These are phyloP conservation scores for Timema podura DNA, from an alignment of 2,888 invertebrate species.

Conservation along the genomic window DNA sequence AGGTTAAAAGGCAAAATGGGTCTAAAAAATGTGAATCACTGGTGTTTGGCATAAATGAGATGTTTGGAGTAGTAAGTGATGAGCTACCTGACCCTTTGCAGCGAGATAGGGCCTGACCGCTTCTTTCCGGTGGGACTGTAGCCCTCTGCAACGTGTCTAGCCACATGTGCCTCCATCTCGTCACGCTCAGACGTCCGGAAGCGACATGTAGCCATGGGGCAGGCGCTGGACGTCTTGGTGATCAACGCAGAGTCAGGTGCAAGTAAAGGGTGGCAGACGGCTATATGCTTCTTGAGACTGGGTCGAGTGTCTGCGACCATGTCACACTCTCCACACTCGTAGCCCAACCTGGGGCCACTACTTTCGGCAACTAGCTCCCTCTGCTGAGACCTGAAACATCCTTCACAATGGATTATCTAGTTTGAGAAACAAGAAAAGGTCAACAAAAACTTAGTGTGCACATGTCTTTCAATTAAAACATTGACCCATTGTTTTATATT, in stretches of 20 bases:
- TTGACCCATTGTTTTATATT: constrained; percentile 2
- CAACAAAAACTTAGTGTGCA: neutral
- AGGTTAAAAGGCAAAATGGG: no score
- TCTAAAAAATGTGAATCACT: no score
- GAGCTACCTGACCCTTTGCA: constrained; percentile 47
- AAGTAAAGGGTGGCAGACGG: constrained; percentile 41
- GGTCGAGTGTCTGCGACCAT: constrained; percentile 45
- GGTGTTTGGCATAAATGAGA: no score
- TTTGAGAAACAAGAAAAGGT: neutral
- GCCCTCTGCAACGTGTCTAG: constrained; percentile 46
- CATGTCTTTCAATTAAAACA: neutral
- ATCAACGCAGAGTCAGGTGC: constrained; percentile 33
- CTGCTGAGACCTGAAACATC: constrained; percentile 16
- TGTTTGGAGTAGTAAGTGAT: no score
- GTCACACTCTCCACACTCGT: constrained; percentile 47
- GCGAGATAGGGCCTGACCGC: constrained; percentile 37
- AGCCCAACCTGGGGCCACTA: constrained; percentile 40
- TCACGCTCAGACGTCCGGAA: constrained; percentile 45
- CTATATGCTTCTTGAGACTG: constrained; percentile 45
- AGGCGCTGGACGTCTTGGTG: constrained; percentile 31
- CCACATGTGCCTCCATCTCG: constrained; percentile 47
- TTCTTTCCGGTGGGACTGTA: constrained; percentile 47
- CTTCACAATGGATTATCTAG: neutral
- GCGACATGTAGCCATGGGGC: constrained; percentile 36
- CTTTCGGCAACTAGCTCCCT: neutral